Evolutionary conservation across 2,113 vertebrate genomes (phyloP), one percentile per base, ranked within the genome.

Genomic region (Marmota monax): DNA sequence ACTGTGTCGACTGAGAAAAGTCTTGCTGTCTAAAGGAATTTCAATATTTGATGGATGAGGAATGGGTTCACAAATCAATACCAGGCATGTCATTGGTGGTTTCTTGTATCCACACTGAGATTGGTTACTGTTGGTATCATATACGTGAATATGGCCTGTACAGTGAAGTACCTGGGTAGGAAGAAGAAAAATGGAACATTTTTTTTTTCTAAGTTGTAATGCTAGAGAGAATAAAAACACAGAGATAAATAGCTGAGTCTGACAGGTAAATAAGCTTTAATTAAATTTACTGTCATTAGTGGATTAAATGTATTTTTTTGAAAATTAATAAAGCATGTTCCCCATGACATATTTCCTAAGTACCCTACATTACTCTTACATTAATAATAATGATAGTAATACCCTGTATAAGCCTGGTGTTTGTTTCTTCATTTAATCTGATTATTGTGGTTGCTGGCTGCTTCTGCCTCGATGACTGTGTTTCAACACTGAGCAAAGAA

Each of bases 21-120:
- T 99, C 98, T 99, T 99, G 95, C 99, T 99, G 98, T 99, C 99
- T 98, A 99, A 98, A 61, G 99, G 99, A 93, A 99, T 99, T 98
- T 99, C 99, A 42, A 99, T 99, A 98, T 99, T 99, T 92, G 99
- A 99, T 2, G 99, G 99, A 96, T 99, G 99, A 92, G 99, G 99
- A 98, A 99, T 99, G 88, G 99, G 99, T 97, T 99, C 99, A 97
- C 99, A 99, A 98, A 99, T 99, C 97, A 99, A 96, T 97, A 99
- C 99, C 98, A 99, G 98, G 97, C 99, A 99, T 0, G 99, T 99
- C 97, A 99, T 99, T 13, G 99, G 98, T 27, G 99, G 98, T 95
- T 99, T 99, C 98, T 99, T 99, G 95, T 99, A 99, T 1, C 98
- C 99, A 1, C 99, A 99, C 85, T 98, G 97, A 58, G 97, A 98